A percentile compares a stretch with the other conserved stretches of the same genome.
Conservation (phyloP, 2,888 invertebrate genomes). For the Drosophila mettleri region DNA sequence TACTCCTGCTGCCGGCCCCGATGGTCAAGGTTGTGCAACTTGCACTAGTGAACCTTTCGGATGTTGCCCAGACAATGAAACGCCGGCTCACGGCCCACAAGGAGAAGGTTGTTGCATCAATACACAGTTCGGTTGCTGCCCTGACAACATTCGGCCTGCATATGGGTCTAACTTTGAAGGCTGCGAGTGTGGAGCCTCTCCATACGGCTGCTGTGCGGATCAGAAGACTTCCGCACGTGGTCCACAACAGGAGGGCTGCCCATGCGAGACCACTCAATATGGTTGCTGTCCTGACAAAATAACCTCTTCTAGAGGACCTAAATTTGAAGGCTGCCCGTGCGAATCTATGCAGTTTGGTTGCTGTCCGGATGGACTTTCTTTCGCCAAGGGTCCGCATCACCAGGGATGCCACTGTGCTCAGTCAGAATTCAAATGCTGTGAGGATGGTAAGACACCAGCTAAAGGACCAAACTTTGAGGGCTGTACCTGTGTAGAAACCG, state of each 20-base stretch:
- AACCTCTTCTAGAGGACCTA: constrained; percentile 91
- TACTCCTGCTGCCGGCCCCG: constrained; percentile 88
- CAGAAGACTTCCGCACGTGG: constrained; percentile 92
- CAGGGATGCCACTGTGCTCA: constrained; percentile 92
- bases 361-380: constrained; percentile 92
- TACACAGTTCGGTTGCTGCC: constrained; percentile 93
- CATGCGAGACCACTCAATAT: constrained; percentile 89
- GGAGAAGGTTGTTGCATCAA: constrained; percentile 93
- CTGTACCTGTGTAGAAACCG: constrained; percentile 92
- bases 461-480: constrained; percentile 91
- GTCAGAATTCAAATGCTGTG: constrained; percentile 92
- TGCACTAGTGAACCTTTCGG: constrained; percentile 91
- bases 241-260: constrained; percentile 91
- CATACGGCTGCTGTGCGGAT: constrained; percentile 95
- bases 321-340: constrained; percentile 93
- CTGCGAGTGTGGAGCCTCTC: constrained; percentile 91
- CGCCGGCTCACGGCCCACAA: constrained; percentile 93
- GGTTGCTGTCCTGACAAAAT: constrained; percentile 95
- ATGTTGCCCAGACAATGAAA: constrained; percentile 94
- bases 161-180: constrained; percentile 91
- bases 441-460: constrained; percentile 93
- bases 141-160: constrained; percentile 93
- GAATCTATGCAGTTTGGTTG: constrained; percentile 95
- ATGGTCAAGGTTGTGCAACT: constrained; percentile 90
- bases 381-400: constrained; percentile 90